Conservation (phyloP, 2,888 invertebrate species). For the Coelopa pilipes region DNA sequence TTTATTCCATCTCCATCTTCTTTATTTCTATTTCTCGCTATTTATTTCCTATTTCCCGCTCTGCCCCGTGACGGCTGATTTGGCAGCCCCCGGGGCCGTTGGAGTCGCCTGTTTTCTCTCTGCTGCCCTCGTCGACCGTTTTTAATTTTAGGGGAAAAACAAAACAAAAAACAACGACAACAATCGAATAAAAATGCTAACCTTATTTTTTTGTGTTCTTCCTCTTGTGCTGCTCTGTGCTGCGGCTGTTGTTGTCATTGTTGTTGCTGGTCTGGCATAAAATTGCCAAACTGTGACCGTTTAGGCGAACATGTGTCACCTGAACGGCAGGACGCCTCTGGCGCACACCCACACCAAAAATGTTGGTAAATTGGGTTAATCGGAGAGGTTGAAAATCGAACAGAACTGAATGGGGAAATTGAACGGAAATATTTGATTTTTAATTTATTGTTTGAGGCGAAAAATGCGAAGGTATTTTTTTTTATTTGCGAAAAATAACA, state of each 20-base stretch:
- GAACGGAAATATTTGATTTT: not conserved
- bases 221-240: too few species aligned
- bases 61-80: too few species aligned
- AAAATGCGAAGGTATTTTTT: too few species aligned
- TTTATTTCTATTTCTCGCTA: not conserved
- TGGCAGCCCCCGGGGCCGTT: too few species aligned
- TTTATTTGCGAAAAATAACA: not conserved
- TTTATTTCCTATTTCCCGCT: too few species aligned
- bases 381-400: not conserved
- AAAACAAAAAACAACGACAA: not conserved
- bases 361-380: not conserved
- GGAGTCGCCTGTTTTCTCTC: too few species aligned
- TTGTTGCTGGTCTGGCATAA: constrained; percentile 11
- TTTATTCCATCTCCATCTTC: not conserved
- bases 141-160: not conserved
- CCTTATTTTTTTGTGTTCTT: constrained; percentile 10
- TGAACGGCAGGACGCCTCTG: not conserved
- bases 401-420: not conserved
- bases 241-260: not conserved
- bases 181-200: constrained; percentile 7
- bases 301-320: constrained; percentile 29
- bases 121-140: not conserved
- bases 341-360: constrained; percentile 10
- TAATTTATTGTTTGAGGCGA: not conserved
- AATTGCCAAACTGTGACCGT: constrained; percentile 21